phyloP scores from a whole-genome alignment of 2,888 invertebrate species.

The Ochropacha duplaris region DNA sequence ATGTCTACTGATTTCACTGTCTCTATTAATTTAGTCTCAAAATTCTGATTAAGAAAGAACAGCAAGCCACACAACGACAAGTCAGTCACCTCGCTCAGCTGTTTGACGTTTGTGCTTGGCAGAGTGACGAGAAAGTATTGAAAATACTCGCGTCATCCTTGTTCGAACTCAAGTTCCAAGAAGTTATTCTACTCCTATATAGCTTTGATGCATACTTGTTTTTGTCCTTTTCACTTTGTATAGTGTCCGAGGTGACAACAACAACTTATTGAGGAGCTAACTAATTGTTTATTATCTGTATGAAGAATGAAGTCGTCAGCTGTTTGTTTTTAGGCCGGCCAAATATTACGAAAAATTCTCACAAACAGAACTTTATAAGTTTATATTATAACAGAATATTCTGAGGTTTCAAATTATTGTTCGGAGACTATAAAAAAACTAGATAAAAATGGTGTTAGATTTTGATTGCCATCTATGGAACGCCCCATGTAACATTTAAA shows the following conservation, averaged over 20 bases:
- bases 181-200: constrained; percentile 4
- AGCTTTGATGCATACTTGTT: constrained; percentile 1
- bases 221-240: constrained; percentile 3
- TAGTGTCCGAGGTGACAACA: not conserved
- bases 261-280: not conserved
- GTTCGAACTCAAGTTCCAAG: constrained; percentile 19
- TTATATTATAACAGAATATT: too few relatives aligned
- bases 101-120: constrained; percentile 74
- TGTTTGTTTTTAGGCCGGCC: too few relatives aligned
- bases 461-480: too few relatives aligned
- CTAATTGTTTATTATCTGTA: not conserved
- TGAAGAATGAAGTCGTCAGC: too few relatives aligned
- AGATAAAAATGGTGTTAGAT: too few relatives aligned
- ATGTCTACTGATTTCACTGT: constrained; percentile 47
- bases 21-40: constrained; percentile 55
- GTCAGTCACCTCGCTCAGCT: constrained; percentile 82
- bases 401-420: too few relatives aligned
- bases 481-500: too few relatives aligned
- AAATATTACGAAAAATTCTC: too few relatives aligned
- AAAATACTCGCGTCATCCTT: constrained; percentile 81
- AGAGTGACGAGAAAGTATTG: constrained; percentile 78
- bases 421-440: too few relatives aligned
- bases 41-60: constrained; percentile 59
- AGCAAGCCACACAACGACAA: constrained; percentile 77
- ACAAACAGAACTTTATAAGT: too few relatives aligned